Conservation (phyloP, 2,113 vertebrate species). For the Jacana jacana region DNA sequence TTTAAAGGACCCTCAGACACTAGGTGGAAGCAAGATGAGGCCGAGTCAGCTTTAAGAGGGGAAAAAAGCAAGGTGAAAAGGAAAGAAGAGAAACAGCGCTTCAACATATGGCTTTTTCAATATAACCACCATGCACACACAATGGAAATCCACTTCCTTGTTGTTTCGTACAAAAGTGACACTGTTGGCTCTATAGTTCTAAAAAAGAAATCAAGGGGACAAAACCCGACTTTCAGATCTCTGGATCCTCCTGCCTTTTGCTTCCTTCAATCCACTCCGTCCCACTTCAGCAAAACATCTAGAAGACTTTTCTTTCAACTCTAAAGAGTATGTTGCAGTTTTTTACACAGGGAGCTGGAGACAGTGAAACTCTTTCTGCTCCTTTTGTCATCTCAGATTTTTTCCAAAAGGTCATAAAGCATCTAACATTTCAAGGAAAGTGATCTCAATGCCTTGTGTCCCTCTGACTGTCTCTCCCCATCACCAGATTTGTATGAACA, state of each 20-base stretch:
- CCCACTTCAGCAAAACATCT: neutral
- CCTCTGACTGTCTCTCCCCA: neutral
- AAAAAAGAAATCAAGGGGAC: neutral
- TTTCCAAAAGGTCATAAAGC: neutral
- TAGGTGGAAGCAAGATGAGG: constrained; percentile 38
- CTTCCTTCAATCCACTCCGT: neutral
- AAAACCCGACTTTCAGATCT: neutral
- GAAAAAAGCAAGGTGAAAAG: neutral
- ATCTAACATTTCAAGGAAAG: neutral
- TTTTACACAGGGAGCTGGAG: neutral
- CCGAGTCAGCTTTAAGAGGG: constrained; percentile 43
- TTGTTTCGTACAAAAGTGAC: neutral
- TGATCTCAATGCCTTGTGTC: neutral
- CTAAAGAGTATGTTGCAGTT: neutral
- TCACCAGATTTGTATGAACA: neutral
- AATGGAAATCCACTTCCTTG: neutral
- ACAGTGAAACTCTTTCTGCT: neutral
- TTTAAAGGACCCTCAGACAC: constrained; percentile 48
- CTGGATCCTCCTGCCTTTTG: neutral
- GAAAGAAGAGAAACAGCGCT: constrained; percentile 24
- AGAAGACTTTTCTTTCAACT: neutral
- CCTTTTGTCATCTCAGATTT: neutral
- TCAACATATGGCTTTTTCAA: constrained; percentile 32
- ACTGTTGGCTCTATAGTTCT: neutral
- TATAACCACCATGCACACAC: constrained; percentile 39